A percentile compares a stretch with the other conserved stretches of the same genome.
These are phyloP conservation scores for Ciconia stormi DNA, from an alignment of 2,113 vertebrate genomes.

Conservation along the genomic window DNA sequence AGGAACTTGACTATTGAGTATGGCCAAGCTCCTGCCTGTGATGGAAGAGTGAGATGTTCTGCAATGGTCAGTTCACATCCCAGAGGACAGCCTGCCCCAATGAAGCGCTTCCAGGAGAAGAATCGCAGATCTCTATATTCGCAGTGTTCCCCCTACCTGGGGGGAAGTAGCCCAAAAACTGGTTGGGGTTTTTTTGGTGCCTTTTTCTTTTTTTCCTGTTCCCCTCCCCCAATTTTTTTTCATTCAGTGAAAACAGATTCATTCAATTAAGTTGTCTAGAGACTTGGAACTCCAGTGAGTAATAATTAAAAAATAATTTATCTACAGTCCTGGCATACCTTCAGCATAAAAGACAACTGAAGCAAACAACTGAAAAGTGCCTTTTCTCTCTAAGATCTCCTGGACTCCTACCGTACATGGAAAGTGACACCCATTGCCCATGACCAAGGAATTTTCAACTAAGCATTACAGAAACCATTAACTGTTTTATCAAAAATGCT, in stretches of 20 bases:
- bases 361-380: neutral
- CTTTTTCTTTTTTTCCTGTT: neutral
- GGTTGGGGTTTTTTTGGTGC: neutral
- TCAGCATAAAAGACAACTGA: neutral
- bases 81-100: neutral
- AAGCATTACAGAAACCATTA: neutral
- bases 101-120: neutral
- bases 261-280: neutral
- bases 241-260: neutral
- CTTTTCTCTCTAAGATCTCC: neutral
- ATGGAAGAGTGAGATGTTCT: neutral
- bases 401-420: neutral
- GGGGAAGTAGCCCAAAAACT: neutral
- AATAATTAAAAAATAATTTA: neutral
- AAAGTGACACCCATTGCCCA: neutral
- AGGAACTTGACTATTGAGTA: neutral
- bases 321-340: neutral
- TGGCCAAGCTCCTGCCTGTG: neutral
- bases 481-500: neutral
- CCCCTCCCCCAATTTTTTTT: neutral
- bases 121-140: neutral
- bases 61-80: neutral
- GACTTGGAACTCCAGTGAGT: neutral
- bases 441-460: neutral
- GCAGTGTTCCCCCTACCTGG: rapidly evolving